Conservation (phyloP, 2,888 invertebrate species). For the Protonemura montana region DNA sequence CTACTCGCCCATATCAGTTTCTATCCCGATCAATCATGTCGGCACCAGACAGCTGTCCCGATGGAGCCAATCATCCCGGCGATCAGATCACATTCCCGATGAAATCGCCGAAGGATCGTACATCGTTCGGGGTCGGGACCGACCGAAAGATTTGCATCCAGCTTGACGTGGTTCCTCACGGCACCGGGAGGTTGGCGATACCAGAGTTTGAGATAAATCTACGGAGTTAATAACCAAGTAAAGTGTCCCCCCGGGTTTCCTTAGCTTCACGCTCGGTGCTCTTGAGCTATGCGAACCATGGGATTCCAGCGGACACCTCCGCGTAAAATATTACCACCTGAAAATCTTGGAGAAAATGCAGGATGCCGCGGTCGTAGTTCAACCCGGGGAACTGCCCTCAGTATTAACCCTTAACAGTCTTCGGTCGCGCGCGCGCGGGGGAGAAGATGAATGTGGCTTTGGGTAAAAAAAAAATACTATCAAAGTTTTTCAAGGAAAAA, state of each 20-base stretch:
- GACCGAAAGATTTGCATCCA: not conserved
- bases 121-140: not conserved
- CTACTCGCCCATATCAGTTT: not conserved
- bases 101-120: too few species aligned
- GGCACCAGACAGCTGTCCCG: not conserved
- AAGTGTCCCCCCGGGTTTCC: slow-evolving; percentile 15
- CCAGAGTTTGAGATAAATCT: slow-evolving; percentile 26
- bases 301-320: slow-evolving; percentile 16
- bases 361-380: not conserved
- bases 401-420: slow-evolving; percentile 2
- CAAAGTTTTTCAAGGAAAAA: not conserved
- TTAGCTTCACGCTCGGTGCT: not conserved
- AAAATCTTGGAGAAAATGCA: not conserved
- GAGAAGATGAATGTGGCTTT: not conserved
- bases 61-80: not conserved
- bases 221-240: slow-evolving; percentile 27
- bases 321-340: slow-evolving; percentile 18
- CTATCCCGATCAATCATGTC: not conserved
- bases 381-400: not conserved
- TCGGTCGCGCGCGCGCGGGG: too few species aligned
- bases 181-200: too few species aligned
- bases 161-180: too few species aligned
- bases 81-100: not conserved
- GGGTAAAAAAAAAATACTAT: too few species aligned
- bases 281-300: not conserved